Evolutionary conservation across 2,888 invertebrate species (phyloP).

Genomic region (Ctena decussata): DNA sequence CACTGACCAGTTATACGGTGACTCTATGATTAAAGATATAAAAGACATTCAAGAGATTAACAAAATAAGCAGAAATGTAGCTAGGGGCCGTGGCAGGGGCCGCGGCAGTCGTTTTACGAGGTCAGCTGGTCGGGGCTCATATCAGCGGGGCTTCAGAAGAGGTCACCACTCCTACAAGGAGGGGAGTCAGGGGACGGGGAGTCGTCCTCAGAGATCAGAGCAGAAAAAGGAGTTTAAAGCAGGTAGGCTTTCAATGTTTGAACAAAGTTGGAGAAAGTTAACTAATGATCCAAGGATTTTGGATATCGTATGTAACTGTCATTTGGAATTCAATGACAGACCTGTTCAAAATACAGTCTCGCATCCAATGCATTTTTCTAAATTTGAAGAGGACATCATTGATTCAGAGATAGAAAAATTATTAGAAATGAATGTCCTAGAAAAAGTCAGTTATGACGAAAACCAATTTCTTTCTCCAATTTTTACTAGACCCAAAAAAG

Average conservation of each 20-base stretch:
- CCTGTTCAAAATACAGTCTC: neutral
- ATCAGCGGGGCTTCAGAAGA: neutral
- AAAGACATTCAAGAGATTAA: constrained; percentile 7
- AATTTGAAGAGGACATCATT: constrained; percentile 23
- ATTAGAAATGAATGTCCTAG: constrained; percentile 19
- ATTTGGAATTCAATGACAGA: neutral
- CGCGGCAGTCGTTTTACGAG: neutral
- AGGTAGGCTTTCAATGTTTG: constrained; percentile 23
- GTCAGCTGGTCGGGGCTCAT: no score
- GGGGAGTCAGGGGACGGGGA: neutral
- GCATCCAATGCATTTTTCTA: constrained; percentile 16
- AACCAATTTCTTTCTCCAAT: constrained; percentile 42
- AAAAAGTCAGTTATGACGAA: neutral
- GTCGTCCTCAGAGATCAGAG: neutral
- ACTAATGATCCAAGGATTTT: neutral
- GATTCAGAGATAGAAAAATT: constrained; percentile 32
- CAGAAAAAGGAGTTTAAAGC: constrained; percentile 1
- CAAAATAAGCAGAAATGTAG: neutral
- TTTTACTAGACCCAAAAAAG: constrained; percentile 25
- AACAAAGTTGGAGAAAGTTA: constrained; percentile 44
- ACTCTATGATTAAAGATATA: neutral
- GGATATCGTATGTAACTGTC: neutral
- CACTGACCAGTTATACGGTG: neutral
- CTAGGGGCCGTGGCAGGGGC: neutral
- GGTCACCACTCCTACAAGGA: neutral